Conservation (phyloP, 2,797 vertebrate genomes). For the Acanthopagrus latus region DNA sequence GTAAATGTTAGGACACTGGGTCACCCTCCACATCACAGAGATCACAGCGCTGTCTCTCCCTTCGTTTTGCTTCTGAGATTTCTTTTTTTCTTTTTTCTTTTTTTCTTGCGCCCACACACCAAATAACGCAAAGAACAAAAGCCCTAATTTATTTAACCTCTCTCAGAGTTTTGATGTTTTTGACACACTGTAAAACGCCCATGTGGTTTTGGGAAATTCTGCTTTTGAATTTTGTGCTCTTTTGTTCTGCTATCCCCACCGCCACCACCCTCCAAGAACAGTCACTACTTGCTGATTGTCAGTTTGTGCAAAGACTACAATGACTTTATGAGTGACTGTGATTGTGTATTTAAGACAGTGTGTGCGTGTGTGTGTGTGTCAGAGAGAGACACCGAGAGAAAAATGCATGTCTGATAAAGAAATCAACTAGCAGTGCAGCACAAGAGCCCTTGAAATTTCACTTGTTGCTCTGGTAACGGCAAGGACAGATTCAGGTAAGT, state of each 20-base stretch:
- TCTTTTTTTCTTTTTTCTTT: slow-evolving; percentile 30
- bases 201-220: slow-evolving; percentile 81
- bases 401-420: slow-evolving; percentile 53
- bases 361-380: background rate
- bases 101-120: slow-evolving; percentile 61
- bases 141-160: slow-evolving; percentile 73
- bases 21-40: slow-evolving; percentile 11
- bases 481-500: slow-evolving; percentile 64
- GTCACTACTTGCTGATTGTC: slow-evolving; percentile 68
- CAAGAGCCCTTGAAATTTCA: slow-evolving; percentile 75
- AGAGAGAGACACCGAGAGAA: slow-evolving; percentile 16
- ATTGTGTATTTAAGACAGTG: slow-evolving; percentile 55
- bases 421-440: slow-evolving; percentile 54
- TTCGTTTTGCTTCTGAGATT: slow-evolving; percentile 26
- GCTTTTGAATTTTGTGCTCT: slow-evolving; percentile 70
- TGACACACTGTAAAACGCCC: slow-evolving; percentile 77
- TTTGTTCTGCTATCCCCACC: slow-evolving; percentile 63
- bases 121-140: slow-evolving; percentile 69
- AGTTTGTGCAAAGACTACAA: slow-evolving; percentile 68
- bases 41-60: background rate
- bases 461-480: slow-evolving; percentile 83
- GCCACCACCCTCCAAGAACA: slow-evolving; percentile 51
- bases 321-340: slow-evolving; percentile 69
- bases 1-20: slow-evolving; percentile 47
- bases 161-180: slow-evolving; percentile 76